A percentile compares a stretch with the other conserved stretches of the same genome.
Evolutionary conservation across 2,113 vertebrate genomes (phyloP).

Genomic region (Takifugu flavidus): DNA sequence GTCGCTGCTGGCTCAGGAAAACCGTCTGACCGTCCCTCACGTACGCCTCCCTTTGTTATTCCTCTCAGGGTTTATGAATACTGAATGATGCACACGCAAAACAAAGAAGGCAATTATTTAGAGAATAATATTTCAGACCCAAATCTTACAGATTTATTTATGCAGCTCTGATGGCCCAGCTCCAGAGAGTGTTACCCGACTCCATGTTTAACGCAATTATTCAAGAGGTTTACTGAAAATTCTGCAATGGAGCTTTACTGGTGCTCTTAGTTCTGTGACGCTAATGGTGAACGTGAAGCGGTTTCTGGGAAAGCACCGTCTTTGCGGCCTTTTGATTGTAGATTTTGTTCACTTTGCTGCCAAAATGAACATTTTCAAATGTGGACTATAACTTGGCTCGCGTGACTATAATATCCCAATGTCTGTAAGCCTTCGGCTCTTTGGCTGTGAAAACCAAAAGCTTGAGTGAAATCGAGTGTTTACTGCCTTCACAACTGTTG

Average conservation of each 20-base stretch:
- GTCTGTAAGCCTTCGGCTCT: slow-evolving; percentile 8
- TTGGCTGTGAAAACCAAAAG: slow-evolving; percentile 36
- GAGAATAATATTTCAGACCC: slow-evolving; percentile 10
- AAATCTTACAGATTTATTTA: background rate
- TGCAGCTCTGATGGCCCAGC: background rate
- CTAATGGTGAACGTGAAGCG: too few relatives aligned
- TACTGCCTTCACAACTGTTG: slow-evolving; percentile 49
- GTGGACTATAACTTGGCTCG: slow-evolving; percentile 13
- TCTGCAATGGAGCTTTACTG: too few relatives aligned
- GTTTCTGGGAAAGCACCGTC: too few relatives aligned
- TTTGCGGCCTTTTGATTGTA: background rate
- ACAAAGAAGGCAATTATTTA: slow-evolving; percentile 6
- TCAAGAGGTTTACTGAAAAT: too few relatives aligned
- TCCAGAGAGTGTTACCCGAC: slow-evolving; percentile 1
- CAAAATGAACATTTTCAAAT: slow-evolving; percentile 16
- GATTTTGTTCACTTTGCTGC: background rate
- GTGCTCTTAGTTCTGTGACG: too few relatives aligned
- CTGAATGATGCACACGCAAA: slow-evolving; percentile 18
- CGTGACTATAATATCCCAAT: slow-evolving; percentile 13
- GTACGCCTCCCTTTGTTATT: slow-evolving; percentile 15
- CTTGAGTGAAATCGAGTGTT: slow-evolving; percentile 39
- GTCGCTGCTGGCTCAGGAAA: slow-evolving; percentile 54
- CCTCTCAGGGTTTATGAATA: background rate
- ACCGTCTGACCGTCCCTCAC: background rate
- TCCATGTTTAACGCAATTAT: slow-evolving; percentile 10